These are phyloP conservation scores for Pollenia angustigena DNA, from an alignment of 2,888 invertebrate species.

Conservation along the genomic window DNA sequence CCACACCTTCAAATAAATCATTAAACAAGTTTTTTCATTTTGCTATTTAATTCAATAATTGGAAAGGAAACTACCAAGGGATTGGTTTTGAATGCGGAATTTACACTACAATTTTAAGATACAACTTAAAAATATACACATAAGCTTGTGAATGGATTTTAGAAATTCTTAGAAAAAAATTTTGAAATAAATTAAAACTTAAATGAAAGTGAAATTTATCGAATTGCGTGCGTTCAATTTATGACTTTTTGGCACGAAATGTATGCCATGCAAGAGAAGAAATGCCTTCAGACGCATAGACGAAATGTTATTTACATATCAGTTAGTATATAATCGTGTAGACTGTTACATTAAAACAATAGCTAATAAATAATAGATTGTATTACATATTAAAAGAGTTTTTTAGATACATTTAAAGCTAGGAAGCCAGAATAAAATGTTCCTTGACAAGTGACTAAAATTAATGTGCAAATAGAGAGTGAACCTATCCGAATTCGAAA, in stretches of 20 bases:
- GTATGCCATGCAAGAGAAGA: background rate
- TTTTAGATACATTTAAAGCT: too few species aligned
- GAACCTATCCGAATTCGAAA: too few species aligned
- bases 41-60: conserved; percentile 14
- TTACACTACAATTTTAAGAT: too few species aligned
- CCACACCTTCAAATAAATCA: conserved; percentile 53
- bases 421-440: too few species aligned
- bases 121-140: too few species aligned
- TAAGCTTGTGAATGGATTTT: background rate
- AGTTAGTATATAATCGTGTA: background rate
- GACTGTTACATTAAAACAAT: background rate
- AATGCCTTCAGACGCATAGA: background rate
- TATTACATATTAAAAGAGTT: too few species aligned
- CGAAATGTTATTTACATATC: background rate
- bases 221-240: background rate
- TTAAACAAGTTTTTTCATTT: conserved; percentile 21
- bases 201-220: conserved; percentile 26
- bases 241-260: background rate
- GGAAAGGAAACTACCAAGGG: conserved; percentile 18
- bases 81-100: too few species aligned
- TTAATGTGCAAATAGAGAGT: too few species aligned
- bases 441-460: too few species aligned
- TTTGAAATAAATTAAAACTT: background rate
- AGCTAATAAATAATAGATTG: background rate
- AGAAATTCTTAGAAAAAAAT: background rate